A percentile compares a stretch with the other conserved stretches of the same genome.
phyloP scores from a whole-genome alignment of 2,888 invertebrate species.

The Lamellibrachia columna region DNA sequence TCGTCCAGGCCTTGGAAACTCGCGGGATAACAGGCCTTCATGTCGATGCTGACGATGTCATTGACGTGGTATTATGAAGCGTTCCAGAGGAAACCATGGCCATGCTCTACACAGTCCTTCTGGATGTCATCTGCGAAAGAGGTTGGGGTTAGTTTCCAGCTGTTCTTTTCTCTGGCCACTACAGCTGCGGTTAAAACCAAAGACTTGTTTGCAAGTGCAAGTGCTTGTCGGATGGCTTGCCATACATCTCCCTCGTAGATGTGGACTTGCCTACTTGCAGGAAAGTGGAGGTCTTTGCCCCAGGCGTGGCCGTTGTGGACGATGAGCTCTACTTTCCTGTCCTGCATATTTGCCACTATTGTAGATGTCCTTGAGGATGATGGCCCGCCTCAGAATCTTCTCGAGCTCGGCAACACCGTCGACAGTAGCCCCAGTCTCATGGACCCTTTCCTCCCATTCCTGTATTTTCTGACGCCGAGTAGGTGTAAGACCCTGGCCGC shows the following conservation, averaged over 20 bases:
- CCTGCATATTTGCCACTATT: constrained; percentile 26
- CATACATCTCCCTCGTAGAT: constrained; percentile 34
- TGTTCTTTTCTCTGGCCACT: no score
- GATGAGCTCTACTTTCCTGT: constrained; percentile 31
- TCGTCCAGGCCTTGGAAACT: no score
- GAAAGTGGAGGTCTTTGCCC: constrained; percentile 31
- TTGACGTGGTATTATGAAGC: no score
- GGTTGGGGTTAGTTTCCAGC: no score
- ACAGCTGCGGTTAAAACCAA: neutral
- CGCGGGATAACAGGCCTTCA: no score
- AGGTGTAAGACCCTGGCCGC: no score
- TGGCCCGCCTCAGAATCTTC: constrained; percentile 28
- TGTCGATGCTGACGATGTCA: no score
- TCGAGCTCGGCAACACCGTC: constrained; percentile 32
- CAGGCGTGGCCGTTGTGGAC: constrained; percentile 39
- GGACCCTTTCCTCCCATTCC: constrained; percentile 7
- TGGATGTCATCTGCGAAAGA: no score
- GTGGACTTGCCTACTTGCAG: constrained; percentile 20
- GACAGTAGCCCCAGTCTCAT: constrained; percentile 34
- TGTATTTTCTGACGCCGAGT: no score
- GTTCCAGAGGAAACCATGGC: no score
- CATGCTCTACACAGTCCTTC: no score
- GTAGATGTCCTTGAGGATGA: constrained; percentile 31
- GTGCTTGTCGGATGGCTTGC: constrained; percentile 27
- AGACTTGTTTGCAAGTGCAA: no score